These are phyloP conservation scores for Zaprionus kolodkinae DNA, from an alignment of 1,140 invertebrate genomes.

Conservation along the genomic window DNA sequence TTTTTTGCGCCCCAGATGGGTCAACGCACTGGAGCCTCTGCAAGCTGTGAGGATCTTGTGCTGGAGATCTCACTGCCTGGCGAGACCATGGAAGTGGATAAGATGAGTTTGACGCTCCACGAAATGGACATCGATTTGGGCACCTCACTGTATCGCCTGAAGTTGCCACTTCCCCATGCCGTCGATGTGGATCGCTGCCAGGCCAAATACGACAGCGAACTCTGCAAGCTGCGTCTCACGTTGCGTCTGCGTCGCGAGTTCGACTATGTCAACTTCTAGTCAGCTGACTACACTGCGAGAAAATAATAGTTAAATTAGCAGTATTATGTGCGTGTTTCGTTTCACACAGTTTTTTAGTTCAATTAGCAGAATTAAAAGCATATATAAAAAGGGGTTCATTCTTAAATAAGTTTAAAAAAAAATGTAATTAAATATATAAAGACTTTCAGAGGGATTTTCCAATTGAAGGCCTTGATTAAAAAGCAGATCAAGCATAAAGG, in stretches of 20 bases:
- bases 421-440: too few relatives aligned
- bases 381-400: too few relatives aligned
- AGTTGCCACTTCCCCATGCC: slow-evolving; percentile 90
- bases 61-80: slow-evolving; percentile 90
- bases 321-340: too few relatives aligned
- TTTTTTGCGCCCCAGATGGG: slow-evolving; percentile 87
- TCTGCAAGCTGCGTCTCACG: slow-evolving; percentile 88
- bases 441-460: too few relatives aligned
- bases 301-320: not conserved
- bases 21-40: slow-evolving; percentile 91
- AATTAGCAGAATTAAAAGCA: too few relatives aligned
- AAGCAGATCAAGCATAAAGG: too few relatives aligned
- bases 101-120: slow-evolving; percentile 89
- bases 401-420: too few relatives aligned
- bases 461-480: too few relatives aligned
- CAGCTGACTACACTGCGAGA: not conserved
- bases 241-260: slow-evolving; percentile 90
- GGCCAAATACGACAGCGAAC: slow-evolving; percentile 91
- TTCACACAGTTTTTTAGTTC: too few relatives aligned
- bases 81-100: slow-evolving; percentile 88
- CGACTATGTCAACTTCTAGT: slow-evolving; percentile 90
- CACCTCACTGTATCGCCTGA: slow-evolving; percentile 88
- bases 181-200: slow-evolving; percentile 91
- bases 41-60: slow-evolving; percentile 94
- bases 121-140: slow-evolving; percentile 87